phyloP scores from a whole-genome alignment of 2,888 invertebrate genomes.

The Aleiodes alternator region DNA sequence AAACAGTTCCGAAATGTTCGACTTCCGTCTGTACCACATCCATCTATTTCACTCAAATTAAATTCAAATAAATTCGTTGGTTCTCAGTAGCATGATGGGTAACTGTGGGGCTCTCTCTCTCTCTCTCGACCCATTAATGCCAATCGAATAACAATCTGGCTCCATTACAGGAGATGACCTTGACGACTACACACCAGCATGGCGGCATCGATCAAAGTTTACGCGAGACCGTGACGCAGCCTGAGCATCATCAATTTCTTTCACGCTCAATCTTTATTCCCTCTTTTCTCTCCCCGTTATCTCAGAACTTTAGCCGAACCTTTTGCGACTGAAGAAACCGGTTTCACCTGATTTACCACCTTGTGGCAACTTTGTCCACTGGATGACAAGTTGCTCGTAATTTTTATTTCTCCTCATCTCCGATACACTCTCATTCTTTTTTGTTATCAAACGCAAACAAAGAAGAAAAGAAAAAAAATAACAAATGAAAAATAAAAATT shows the following conservation, averaged over 20 bases:
- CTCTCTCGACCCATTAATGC: neutral
- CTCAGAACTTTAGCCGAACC: constrained; percentile 14
- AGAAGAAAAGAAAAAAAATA: neutral
- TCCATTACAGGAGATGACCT: constrained; percentile 4
- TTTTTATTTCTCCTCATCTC: constrained; percentile 10
- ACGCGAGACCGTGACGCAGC: constrained; percentile 6
- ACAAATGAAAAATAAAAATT: neutral
- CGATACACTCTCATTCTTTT: neutral
- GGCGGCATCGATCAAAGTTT: constrained; percentile 23
- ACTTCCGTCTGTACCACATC: too few species aligned
- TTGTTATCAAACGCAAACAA: constrained; percentile 5
- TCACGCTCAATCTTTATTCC: constrained; percentile 30
- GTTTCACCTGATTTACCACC: constrained; percentile 31
- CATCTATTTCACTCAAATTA: neutral
- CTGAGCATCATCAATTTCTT: constrained; percentile 41
- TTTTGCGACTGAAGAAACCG: constrained; percentile 17
- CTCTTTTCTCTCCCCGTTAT: constrained; percentile 1
- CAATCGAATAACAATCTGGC: constrained; percentile 26
- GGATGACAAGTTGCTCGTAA: constrained; percentile 28
- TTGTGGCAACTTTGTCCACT: constrained; percentile 16
- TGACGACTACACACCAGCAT: constrained; percentile 5
- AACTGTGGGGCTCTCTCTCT: neutral
- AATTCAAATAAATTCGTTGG: neutral
- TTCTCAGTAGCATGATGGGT: neutral
- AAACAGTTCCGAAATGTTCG: too few species aligned